Evolutionary conservation across 2,797 vertebrate species (phyloP).

Genomic region (Cyclura pinguis): DNA sequence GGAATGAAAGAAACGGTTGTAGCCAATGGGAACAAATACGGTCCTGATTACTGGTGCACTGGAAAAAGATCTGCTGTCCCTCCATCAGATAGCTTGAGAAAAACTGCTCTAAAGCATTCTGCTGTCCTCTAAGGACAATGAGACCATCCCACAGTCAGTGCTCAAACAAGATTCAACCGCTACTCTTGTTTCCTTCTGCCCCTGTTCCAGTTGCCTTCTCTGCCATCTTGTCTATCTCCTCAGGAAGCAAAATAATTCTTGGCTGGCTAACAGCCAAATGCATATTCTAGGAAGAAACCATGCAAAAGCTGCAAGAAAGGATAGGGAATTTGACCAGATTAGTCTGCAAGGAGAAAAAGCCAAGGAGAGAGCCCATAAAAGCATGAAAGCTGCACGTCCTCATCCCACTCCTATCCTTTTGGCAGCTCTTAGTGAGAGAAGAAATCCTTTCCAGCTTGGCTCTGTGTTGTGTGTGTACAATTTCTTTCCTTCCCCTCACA

Average conservation of each 20-base stretch:
- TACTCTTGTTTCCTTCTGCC: not conserved
- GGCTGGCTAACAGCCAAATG: not conserved
- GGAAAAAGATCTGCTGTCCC: not conserved
- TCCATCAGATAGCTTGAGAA: not conserved
- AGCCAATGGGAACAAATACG: no score
- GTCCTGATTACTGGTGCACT: no score
- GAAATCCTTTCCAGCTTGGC: not conserved
- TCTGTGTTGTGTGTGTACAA: not conserved
- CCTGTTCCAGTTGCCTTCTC: no score
- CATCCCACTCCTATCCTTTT: not conserved
- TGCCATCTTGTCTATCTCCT: not conserved
- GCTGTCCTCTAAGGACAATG: not conserved
- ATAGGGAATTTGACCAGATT: no score
- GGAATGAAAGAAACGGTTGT: no score
- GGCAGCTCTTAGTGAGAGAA: slow-evolving; percentile 2
- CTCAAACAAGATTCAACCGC: not conserved
- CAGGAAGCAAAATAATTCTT: not conserved
- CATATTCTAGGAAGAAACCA: not conserved
- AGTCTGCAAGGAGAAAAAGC: not conserved
- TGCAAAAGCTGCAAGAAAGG: not conserved
- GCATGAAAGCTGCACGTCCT: not conserved
- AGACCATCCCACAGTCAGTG: not conserved
- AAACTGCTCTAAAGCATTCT: not conserved
- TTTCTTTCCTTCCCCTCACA: not conserved
- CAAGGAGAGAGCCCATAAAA: not conserved